phyloP scores from a whole-genome alignment of 2,797 vertebrate genomes.

The Luscinia luscinia region DNA sequence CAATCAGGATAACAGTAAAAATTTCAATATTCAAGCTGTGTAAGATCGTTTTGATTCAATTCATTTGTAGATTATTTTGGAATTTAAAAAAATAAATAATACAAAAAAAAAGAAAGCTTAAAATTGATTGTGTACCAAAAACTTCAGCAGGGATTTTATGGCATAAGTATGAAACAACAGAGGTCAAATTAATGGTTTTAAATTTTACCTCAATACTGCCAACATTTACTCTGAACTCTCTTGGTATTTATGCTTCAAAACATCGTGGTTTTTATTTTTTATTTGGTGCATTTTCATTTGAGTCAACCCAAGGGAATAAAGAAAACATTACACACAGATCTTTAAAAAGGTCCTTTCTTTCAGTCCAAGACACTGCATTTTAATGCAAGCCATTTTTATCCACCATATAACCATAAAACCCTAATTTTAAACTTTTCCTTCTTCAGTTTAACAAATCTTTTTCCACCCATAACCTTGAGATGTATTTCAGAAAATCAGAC shows the following conservation, averaged over 20 bases:
- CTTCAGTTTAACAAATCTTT: neutral
- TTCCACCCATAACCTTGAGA: neutral
- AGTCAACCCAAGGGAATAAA: neutral
- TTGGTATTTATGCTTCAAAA: neutral
- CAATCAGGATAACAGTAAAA: neutral
- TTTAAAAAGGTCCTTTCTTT: neutral
- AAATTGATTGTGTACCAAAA: neutral
- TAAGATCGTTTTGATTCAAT: neutral
- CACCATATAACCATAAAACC: neutral
- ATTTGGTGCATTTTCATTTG: neutral
- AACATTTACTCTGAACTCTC: neutral
- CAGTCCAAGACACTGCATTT: neutral
- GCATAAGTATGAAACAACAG: neutral
- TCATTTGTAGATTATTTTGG: neutral
- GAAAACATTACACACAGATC: neutral
- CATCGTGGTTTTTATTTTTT: accelerated
- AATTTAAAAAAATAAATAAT: neutral
- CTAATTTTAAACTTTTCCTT: neutral
- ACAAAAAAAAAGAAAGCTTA: neutral
- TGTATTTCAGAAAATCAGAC: neutral
- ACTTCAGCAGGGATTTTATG: neutral
- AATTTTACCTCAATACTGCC: neutral
- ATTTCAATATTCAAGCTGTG: neutral
- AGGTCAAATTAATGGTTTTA: neutral
- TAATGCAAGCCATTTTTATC: neutral